Evolutionary conservation across 2,888 invertebrate genomes (phyloP).

Genomic region (Hypsopygia costalis): DNA sequence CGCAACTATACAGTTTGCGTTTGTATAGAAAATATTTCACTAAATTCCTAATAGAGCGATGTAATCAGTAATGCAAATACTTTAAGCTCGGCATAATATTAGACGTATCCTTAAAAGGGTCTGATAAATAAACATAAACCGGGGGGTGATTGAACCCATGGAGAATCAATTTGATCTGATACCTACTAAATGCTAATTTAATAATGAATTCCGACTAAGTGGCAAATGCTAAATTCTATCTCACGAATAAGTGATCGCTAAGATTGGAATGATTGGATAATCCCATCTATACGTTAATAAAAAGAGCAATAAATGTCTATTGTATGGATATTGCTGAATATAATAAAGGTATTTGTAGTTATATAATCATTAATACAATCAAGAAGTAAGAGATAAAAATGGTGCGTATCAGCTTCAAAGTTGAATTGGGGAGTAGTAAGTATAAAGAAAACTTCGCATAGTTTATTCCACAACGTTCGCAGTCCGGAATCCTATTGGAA

Average conservation of each 20-base stretch:
- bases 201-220: slow-evolving; percentile 44
- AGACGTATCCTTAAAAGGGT: slow-evolving; percentile 55
- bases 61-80: slow-evolving; percentile 60
- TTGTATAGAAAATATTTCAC: too few relatives aligned
- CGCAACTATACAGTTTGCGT: too few relatives aligned
- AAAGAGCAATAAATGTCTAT: too few relatives aligned
- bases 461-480: too few relatives aligned
- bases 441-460: too few relatives aligned
- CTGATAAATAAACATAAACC: slow-evolving; percentile 71
- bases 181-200: slow-evolving; percentile 63
- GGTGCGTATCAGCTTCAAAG: too few relatives aligned
- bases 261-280: slow-evolving; percentile 17
- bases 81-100: slow-evolving; percentile 57
- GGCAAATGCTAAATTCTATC: slow-evolving; percentile 37
- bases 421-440: too few relatives aligned
- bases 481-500: too few relatives aligned
- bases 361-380: too few relatives aligned
- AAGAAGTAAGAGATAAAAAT: too few relatives aligned
- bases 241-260: slow-evolving; percentile 29
- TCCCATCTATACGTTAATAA: slow-evolving; percentile 6
- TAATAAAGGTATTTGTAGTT: too few relatives aligned
- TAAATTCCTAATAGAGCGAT: slow-evolving; percentile 27
- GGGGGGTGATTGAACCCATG: slow-evolving; percentile 42
- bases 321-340: too few relatives aligned
- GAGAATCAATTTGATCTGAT: slow-evolving; percentile 54